Conservation (phyloP, 2,888 invertebrate genomes). For the Sinodicranocentrus sp. region DNA sequence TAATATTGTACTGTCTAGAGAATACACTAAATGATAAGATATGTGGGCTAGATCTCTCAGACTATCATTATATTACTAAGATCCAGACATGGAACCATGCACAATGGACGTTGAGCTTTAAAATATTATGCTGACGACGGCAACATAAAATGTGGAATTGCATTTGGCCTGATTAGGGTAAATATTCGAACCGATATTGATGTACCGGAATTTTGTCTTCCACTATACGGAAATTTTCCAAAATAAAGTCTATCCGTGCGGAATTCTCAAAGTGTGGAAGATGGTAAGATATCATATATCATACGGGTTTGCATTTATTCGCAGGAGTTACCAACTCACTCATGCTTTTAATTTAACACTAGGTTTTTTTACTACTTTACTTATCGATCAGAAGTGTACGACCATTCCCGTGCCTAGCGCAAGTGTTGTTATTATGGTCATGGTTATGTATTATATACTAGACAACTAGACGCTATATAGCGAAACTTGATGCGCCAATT, state of each 20-base stretch:
- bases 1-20: background rate
- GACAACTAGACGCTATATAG: too few relatives aligned
- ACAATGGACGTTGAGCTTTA: too few relatives aligned
- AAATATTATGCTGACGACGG: constrained; percentile 39
- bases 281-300: background rate
- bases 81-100: background rate
- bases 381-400: too few relatives aligned
- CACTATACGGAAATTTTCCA: background rate
- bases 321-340: too few relatives aligned
- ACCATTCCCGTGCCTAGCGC: too few relatives aligned
- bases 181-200: background rate
- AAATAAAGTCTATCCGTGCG: too few relatives aligned
- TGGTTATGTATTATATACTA: too few relatives aligned
- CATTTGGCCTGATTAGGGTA: background rate
- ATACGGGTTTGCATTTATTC: background rate
- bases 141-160: background rate
- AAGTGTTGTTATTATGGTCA: too few relatives aligned
- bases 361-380: too few relatives aligned
- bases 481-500: too few relatives aligned
- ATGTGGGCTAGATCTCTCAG: background rate
- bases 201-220: background rate
- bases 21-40: background rate
- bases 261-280: background rate
- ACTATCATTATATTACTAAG: background rate
- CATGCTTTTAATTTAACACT: too few relatives aligned